phyloP scores from a whole-genome alignment of 2,797 vertebrate genomes.

The Cynodonichthys magdalenae region DNA sequence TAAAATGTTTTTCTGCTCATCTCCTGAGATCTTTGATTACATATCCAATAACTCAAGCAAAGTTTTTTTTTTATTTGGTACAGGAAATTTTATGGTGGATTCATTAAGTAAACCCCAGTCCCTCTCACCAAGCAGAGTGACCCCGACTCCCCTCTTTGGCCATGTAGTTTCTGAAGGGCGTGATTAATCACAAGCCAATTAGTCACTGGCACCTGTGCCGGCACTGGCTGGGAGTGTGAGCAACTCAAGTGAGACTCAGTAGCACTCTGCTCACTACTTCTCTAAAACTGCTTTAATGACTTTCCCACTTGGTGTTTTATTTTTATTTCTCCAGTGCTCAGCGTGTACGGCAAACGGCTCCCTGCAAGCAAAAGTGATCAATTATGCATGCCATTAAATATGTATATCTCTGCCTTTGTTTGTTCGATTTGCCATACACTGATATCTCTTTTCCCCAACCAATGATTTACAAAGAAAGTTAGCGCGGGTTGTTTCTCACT shows the following conservation, averaged over 20 bases:
- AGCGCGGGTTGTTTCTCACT: constrained; percentile 26
- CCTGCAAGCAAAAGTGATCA: constrained; percentile 75
- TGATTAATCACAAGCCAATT: constrained; percentile 76
- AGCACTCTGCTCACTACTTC: constrained; percentile 52
- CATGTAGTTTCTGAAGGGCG: constrained; percentile 59
- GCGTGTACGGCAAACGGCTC: constrained; percentile 76
- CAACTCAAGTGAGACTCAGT: constrained; percentile 53
- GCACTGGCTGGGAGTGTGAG: constrained; percentile 33
- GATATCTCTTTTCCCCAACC: constrained; percentile 62
- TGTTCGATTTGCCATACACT: constrained; percentile 71
- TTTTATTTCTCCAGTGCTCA: constrained; percentile 77
- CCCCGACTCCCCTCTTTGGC: constrained; percentile 61
- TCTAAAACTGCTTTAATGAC: constrained; percentile 74
- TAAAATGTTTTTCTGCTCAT: background rate
- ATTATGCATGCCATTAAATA: constrained; percentile 82
- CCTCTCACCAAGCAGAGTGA: constrained; percentile 26
- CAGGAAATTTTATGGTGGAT: constrained; percentile 38
- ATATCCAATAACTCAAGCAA: too few species aligned
- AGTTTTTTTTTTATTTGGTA: background rate
- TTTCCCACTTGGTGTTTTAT: constrained; percentile 77
- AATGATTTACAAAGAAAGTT: constrained; percentile 64
- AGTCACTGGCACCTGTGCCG: constrained; percentile 67
- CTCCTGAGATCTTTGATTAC: constrained; percentile 2
- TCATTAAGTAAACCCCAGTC: constrained; percentile 39
- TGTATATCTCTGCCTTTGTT: constrained; percentile 80